Evolutionary conservation across 2,113 vertebrate species (phyloP).

Genomic region (Pachyramphus minor): DNA sequence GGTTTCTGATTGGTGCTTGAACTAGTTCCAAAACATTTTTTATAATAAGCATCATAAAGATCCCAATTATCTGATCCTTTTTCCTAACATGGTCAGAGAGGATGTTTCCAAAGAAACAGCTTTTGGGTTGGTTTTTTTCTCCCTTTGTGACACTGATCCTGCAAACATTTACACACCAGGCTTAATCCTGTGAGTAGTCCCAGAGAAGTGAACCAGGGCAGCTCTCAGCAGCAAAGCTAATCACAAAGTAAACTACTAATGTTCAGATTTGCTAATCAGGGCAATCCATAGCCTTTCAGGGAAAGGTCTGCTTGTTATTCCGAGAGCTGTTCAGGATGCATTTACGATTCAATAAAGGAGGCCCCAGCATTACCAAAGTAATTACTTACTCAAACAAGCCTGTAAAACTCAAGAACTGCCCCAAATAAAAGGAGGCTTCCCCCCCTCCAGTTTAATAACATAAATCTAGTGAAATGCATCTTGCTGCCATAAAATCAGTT

Average conservation of each 20-base stretch:
- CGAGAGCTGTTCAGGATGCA: conserved; percentile 56
- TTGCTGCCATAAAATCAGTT: conserved; percentile 72
- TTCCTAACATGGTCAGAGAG: conserved; percentile 71
- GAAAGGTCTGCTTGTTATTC: conserved; percentile 54
- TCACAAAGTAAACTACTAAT: conserved; percentile 38
- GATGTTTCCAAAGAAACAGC: conserved; percentile 60
- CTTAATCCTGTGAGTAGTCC: background rate
- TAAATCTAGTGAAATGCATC: conserved; percentile 74
- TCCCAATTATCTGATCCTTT: conserved; percentile 84
- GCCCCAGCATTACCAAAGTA: conserved; percentile 71
- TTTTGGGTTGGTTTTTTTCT: background rate
- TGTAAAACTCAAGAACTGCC: conserved; percentile 70
- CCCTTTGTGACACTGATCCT: conserved; percentile 32
- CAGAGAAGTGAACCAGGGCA: conserved; percentile 29
- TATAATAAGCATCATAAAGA: conserved; percentile 82
- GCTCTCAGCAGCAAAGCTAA: conserved; percentile 32
- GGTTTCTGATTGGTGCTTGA: conserved; percentile 89
- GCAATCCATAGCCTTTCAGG: conserved; percentile 20
- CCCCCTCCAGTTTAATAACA: conserved; percentile 66
- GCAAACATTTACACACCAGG: conserved; percentile 32
- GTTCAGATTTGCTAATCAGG: conserved; percentile 48
- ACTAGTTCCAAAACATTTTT: conserved; percentile 85
- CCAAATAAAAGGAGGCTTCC: conserved; percentile 64
- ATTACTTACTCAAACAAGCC: conserved; percentile 77
- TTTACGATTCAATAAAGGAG: conserved; percentile 75